Evolutionary conservation across 2,113 vertebrate genomes (phyloP).

Genomic region (Amia ocellicauda): DNA sequence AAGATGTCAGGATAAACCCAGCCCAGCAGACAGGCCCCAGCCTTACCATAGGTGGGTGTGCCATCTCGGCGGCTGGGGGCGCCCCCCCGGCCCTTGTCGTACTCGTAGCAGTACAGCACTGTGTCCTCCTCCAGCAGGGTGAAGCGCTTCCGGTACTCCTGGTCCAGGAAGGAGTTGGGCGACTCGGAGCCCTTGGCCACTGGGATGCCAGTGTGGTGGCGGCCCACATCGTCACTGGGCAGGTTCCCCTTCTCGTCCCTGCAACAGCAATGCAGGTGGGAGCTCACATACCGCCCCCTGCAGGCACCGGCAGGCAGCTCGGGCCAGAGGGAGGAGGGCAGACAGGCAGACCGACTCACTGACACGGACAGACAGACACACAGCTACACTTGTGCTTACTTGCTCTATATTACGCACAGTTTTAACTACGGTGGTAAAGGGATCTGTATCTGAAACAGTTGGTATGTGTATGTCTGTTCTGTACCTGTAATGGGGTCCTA

Average conservation of each 20-base stretch:
- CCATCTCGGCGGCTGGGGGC: slow-evolving; percentile 85
- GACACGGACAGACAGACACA: no score
- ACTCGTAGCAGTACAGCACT: slow-evolving; percentile 94
- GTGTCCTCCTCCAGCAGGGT: slow-evolving; percentile 93
- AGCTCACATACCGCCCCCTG: no score
- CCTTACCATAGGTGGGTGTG: slow-evolving; percentile 88
- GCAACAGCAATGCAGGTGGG: slow-evolving; percentile 39
- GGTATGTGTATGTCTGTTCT: no score
- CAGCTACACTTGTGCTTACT: no score
- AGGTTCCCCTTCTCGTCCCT: slow-evolving; percentile 90
- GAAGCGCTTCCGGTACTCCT: slow-evolving; percentile 86
- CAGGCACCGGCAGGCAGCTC: no score
- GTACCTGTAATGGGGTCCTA: no score
- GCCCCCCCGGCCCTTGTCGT: slow-evolving; percentile 87
- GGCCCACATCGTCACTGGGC: slow-evolving; percentile 78
- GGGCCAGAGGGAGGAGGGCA: no score
- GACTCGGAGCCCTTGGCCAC: slow-evolving; percentile 91
- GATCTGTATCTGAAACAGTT: no score
- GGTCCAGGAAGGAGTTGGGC: slow-evolving; percentile 97
- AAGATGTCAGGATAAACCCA: no score
- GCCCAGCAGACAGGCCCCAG: background rate
- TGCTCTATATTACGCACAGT: no score
- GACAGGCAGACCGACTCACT: no score
- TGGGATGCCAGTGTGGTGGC: slow-evolving; percentile 76
- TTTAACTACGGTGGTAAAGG: no score